phyloP scores from a whole-genome alignment of 1,140 invertebrate genomes.

The Lethocerus indicus region DNA sequence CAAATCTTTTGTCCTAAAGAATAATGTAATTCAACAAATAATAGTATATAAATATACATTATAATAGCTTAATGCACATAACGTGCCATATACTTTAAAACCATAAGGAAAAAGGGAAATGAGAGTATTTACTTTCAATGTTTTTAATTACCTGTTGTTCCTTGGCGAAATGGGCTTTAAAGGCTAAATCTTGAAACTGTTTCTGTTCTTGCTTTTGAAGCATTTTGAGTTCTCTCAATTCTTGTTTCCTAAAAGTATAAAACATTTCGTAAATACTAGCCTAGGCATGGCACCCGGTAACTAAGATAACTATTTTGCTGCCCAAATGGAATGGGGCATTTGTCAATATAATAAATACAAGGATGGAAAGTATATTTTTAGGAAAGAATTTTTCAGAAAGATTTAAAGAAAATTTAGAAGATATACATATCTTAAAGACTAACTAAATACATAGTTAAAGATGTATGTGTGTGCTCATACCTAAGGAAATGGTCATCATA shows the following conservation, averaged over 20 bases:
- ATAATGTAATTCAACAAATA: background rate
- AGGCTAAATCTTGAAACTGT: slow-evolving; percentile 83
- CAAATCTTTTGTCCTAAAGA: slow-evolving; percentile 55
- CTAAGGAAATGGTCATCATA: slow-evolving; percentile 47
- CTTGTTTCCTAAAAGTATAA: slow-evolving; percentile 52
- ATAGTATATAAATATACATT: background rate
- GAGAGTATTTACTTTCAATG: background rate
- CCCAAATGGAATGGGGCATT: no score
- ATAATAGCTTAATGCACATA: no score
- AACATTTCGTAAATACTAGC: background rate
- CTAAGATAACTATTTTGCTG: no score
- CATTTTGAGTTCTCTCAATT: slow-evolving; percentile 88
- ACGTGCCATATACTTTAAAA: no score
- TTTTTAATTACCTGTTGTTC: slow-evolving; percentile 50
- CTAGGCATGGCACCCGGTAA: no score
- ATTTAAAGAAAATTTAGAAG: background rate
- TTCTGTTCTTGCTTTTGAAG: slow-evolving; percentile 95
- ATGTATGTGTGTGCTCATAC: slow-evolving; percentile 16
- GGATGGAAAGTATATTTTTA: background rate
- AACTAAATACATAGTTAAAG: slow-evolving; percentile 3
- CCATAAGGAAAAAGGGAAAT: background rate
- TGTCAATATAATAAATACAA: no score
- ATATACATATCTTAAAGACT: background rate
- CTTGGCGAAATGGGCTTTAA: slow-evolving; percentile 70
- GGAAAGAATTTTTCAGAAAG: background rate